Conservation (phyloP, 2,888 invertebrate species). For the Callimorpha dominula region DNA sequence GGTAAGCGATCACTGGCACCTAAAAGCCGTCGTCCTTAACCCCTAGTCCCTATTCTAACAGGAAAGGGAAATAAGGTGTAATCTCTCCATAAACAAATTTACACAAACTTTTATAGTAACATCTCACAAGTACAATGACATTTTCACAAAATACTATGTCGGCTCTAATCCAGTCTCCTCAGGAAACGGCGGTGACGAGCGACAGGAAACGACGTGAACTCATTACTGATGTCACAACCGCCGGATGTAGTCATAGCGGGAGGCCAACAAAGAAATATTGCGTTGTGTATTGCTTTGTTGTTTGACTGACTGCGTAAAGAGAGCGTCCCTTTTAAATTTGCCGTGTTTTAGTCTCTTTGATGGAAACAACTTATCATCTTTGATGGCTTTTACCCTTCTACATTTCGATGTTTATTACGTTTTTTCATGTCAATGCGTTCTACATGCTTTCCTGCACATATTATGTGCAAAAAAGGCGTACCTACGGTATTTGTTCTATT, state of each 20-base stretch:
- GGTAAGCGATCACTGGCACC: no score
- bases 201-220: constrained; percentile 32
- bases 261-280: constrained; percentile 21
- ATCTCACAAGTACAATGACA: not conserved
- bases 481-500: no score
- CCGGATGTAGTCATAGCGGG: constrained; percentile 20
- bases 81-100: not conserved
- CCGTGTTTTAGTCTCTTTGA: not conserved
- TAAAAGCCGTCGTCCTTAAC: no score
- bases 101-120: not conserved
- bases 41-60: not conserved
- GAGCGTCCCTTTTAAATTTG: not conserved
- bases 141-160: not conserved
- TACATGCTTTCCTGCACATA: no score
- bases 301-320: constrained; percentile 5
- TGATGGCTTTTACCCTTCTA: no score
- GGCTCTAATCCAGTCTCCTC: not conserved
- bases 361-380: not conserved
- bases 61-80: not conserved
- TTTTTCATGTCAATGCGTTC: no score
- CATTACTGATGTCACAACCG: constrained; percentile 35
- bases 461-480: no score
- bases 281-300: constrained; percentile 10
- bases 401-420: no score
- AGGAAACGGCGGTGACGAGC: constrained; percentile 25